phyloP scores from a whole-genome alignment of 2,797 vertebrate genomes.

The Epinephelus coioides region DNA sequence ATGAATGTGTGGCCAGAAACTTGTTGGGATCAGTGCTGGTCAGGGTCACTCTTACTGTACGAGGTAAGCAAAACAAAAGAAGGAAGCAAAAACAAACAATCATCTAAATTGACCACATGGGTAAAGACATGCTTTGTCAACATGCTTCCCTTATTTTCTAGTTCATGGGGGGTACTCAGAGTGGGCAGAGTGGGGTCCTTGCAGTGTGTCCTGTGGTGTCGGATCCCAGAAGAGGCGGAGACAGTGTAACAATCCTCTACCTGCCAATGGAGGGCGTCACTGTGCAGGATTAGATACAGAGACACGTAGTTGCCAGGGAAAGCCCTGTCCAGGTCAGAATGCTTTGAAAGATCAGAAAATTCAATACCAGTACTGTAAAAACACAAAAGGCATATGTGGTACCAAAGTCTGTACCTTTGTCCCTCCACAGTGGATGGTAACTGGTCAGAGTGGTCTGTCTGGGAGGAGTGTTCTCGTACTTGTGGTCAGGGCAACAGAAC shows the following conservation, averaged over 20 bases:
- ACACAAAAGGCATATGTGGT: background rate
- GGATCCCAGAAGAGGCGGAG: constrained; percentile 91
- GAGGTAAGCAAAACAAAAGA: constrained; percentile 81
- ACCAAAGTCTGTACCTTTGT: constrained; percentile 25
- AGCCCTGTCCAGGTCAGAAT: constrained; percentile 91
- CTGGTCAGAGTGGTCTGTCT: constrained; percentile 95
- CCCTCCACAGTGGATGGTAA: constrained; percentile 90
- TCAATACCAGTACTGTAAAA: background rate
- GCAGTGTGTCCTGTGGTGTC: constrained; percentile 92
- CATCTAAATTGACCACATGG: background rate
- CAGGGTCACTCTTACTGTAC: constrained; percentile 88
- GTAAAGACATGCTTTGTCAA: background rate
- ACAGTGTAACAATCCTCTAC: constrained; percentile 91
- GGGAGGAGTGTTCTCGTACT: constrained; percentile 95
- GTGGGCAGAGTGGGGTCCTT: constrained; percentile 93
- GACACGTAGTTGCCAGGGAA: constrained; percentile 87
- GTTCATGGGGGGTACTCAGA: constrained; percentile 94
- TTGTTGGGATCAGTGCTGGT: constrained; percentile 91
- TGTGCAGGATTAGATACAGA: constrained; percentile 88
- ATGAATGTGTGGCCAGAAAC: constrained; percentile 96
- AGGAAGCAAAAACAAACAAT: background rate
- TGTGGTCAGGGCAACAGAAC: constrained; percentile 95
- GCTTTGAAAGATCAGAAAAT: background rate
- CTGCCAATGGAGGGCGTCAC: constrained; percentile 92
- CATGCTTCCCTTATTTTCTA: constrained; percentile 65